phyloP scores from a whole-genome alignment of 1,140 invertebrate genomes.

The Grapholita molesta region DNA sequence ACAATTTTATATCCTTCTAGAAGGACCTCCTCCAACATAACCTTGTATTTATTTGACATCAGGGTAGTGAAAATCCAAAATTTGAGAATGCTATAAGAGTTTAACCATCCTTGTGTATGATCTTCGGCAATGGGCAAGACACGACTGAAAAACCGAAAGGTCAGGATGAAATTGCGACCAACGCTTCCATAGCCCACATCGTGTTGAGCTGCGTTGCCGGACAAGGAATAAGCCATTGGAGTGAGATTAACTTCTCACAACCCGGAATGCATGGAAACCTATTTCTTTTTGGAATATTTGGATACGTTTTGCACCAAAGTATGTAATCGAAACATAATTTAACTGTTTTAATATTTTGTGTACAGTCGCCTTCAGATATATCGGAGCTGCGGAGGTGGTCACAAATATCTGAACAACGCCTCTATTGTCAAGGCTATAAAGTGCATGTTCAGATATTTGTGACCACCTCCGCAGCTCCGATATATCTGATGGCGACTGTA shows the following conservation, averaged over 20 bases:
- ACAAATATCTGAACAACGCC: no score
- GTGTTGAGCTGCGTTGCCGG: slow-evolving; percentile 57
- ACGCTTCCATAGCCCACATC: slow-evolving; percentile 54
- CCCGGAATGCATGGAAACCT: slow-evolving; percentile 67
- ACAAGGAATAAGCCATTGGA: slow-evolving; percentile 38
- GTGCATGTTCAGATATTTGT: no score
- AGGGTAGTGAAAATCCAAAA: not conserved
- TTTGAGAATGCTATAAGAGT: not conserved
- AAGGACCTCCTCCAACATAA: not conserved
- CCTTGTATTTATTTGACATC: slow-evolving; percentile 31
- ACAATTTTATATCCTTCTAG: no score
- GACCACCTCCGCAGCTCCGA: no score
- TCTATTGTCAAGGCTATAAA: no score
- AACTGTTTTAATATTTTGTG: not conserved
- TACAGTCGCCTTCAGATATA: no score
- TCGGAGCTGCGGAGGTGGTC: no score
- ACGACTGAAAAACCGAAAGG: not conserved
- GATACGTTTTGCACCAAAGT: slow-evolving; percentile 63
- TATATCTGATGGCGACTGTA: no score
- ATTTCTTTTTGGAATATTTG: slow-evolving; percentile 58
- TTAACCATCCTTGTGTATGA: not conserved
- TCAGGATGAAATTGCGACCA: slow-evolving; percentile 22
- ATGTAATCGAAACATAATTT: slow-evolving; percentile 24
- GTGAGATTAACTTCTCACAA: slow-evolving; percentile 44
- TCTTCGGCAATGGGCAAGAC: not conserved